These are phyloP conservation scores for Diabrotica balteata DNA, from an alignment of 2,888 invertebrate species.

Conservation along the genomic window DNA sequence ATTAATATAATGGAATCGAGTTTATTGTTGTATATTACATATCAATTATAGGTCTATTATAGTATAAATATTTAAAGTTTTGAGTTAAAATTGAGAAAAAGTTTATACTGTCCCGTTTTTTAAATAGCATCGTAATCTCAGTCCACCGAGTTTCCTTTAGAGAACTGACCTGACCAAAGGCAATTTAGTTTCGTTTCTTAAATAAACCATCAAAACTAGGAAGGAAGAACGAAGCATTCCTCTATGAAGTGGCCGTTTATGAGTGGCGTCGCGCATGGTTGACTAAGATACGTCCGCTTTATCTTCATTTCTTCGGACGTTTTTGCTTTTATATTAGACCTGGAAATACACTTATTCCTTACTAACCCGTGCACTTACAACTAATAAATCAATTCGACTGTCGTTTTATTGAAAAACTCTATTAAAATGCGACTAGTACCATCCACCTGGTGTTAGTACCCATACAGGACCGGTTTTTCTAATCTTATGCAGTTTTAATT, in stretches of 20 bases:
- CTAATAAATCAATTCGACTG: conserved; percentile 20
- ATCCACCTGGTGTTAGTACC: conserved; percentile 15
- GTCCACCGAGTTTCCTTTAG: too few relatives aligned
- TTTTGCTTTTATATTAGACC: conserved; percentile 24
- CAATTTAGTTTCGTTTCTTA: too few relatives aligned
- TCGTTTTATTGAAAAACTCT: conserved; percentile 16
- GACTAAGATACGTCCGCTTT: conserved; percentile 20
- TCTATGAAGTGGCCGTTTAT: not conserved
- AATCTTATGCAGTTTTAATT: not conserved
- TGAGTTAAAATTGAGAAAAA: too few relatives aligned
- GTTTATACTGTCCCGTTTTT: too few relatives aligned
- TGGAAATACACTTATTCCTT: conserved; percentile 26
- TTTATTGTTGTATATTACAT: too few relatives aligned
- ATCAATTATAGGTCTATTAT: too few relatives aligned
- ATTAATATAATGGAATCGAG: too few relatives aligned
- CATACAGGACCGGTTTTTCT: not conserved
- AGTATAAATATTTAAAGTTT: too few relatives aligned
- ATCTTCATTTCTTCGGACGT: conserved; percentile 21
- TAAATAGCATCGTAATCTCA: too few relatives aligned
- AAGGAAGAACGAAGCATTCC: too few relatives aligned
- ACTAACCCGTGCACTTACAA: conserved; percentile 25
- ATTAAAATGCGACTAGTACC: conserved; percentile 17
- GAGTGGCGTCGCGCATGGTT: conserved; percentile 13
- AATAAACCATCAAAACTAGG: too few relatives aligned
- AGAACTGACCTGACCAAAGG: too few relatives aligned